Evolutionary conservation across 2,888 invertebrate genomes (phyloP).

Genomic region (Agriopis leucophaearia): DNA sequence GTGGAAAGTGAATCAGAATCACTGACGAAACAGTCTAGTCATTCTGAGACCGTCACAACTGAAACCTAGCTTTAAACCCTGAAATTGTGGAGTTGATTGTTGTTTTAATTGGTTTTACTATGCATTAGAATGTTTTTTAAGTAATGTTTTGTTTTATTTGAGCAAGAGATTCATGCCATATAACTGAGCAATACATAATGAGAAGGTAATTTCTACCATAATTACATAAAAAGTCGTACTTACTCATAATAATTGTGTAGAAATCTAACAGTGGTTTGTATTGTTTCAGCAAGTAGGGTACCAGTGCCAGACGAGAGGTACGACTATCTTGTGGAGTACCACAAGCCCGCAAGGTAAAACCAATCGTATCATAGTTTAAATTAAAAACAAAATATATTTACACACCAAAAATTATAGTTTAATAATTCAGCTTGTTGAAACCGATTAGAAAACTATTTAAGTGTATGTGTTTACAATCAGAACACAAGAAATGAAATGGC

Average conservation of each 20-base stretch:
- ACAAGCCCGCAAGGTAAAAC: constrained; percentile 95
- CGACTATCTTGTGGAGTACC: constrained; percentile 96
- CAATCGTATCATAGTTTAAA: not conserved
- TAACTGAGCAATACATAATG: not conserved
- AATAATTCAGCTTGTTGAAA: no score
- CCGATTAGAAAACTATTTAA: no score
- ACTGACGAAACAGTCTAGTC: constrained; percentile 50
- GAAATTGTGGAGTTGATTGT: not conserved
- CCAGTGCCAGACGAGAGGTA: constrained; percentile 98
- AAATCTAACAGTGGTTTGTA: constrained; percentile 50
- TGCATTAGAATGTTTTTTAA: constrained; percentile 1
- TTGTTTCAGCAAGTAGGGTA: constrained; percentile 93
- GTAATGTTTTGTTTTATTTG: constrained; percentile 1
- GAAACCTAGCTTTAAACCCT: constrained; percentile 2
- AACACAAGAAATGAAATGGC: no score
- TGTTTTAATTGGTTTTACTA: not conserved
- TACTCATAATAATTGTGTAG: not conserved
- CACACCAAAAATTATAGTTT: no score
- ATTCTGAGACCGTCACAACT: constrained; percentile 41
- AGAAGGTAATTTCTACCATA: constrained; percentile 11
- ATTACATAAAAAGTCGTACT: not conserved
- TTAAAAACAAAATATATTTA: no score
- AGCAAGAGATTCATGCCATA: not conserved
- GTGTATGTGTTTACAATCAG: no score
- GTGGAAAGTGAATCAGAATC: constrained; percentile 46